Evolutionary conservation across 2,888 invertebrate species (phyloP).

Genomic region (Agonum fuliginosum): DNA sequence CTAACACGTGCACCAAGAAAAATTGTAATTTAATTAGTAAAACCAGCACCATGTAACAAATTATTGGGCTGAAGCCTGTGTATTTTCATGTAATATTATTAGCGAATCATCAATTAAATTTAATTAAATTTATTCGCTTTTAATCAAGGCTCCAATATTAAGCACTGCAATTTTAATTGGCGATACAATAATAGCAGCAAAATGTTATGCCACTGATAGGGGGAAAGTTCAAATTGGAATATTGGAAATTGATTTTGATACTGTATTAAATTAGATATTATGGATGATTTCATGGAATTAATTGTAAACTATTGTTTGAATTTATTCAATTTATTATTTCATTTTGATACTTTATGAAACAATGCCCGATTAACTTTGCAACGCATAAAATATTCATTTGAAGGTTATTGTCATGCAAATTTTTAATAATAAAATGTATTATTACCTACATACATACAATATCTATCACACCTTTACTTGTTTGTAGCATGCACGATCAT

Average conservation of each 20-base stretch:
- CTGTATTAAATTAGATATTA: constrained; percentile 21
- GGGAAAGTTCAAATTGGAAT: constrained; percentile 2
- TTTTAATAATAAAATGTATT: too few species aligned
- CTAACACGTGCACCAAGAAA: background rate
- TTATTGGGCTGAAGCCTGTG: constrained; percentile 6
- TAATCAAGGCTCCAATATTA: constrained; percentile 30
- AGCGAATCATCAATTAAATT: constrained; percentile 43
- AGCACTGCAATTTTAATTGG: constrained; percentile 38
- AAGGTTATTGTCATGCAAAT: too few species aligned
- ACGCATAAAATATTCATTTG: too few species aligned
- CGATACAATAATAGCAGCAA: constrained; percentile 20
- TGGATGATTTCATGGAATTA: constrained; percentile 29
- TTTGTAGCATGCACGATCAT: too few species aligned
- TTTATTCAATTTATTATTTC: constrained; percentile 19
- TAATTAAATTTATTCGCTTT: constrained; percentile 45
- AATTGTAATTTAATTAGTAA: constrained; percentile 20
- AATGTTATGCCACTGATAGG: background rate
- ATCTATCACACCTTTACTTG: too few species aligned
- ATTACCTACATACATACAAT: too few species aligned
- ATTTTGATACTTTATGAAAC: constrained; percentile 14
- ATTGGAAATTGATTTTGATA: constrained; percentile 17
- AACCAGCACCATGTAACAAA: constrained; percentile 28
- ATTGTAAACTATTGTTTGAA: constrained; percentile 21
- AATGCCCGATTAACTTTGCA: constrained; percentile 4
- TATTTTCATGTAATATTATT: constrained; percentile 30